Evolutionary conservation across 2,113 vertebrate genomes (phyloP), one percentile per base, ranked within the genome.

Genomic region (Tretioscincus oriximinensis): DNA sequence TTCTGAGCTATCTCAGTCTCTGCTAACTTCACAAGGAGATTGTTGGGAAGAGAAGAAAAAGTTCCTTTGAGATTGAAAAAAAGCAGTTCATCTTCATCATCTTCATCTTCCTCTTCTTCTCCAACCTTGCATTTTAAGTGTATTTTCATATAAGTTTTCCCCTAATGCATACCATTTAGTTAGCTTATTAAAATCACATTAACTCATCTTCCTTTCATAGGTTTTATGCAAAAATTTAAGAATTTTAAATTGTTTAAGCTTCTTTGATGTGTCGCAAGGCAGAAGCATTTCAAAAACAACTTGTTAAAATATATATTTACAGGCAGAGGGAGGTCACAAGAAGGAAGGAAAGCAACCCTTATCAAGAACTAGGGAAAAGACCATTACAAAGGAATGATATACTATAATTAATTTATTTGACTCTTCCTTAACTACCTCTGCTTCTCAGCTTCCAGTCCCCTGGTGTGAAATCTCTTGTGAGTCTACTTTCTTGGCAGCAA

Each of bases 331-430:
- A 60, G 66, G 31, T 29, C 28, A 41, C n/a, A 66, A 29, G 31
- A 29, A 11, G 45, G 2, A 20, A 47, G 29, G 60, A 20, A 76
- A 76, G 61, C 54, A 76, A 45, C 61, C 26, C 9, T 68, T 61
- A 29, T 51, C 63, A 86, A 58, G 82, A 86, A 83, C 24, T 73
- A 83, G 86, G 83, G 6, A 70, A 66, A 88, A 81, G 81, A 47
- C n/a, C 77, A 77, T 85, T 80, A 86, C 86, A 88, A 88, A 80
- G 86, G 84, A 70, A 35, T 35, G 81, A 0, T 1, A 67, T 63
- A n/a, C 35, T 61, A 24, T 61, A n/a, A 74, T 84, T 45, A 82
- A 88, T 89, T 29, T 28, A 60, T 83, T 89, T 86, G 81, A 89
- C 81, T 89, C 81, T 49, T 64, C 80, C 72, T 81, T 88, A 83